Evolutionary conservation across 2,113 vertebrate genomes (phyloP).

Genomic region (Noturus placidus): DNA sequence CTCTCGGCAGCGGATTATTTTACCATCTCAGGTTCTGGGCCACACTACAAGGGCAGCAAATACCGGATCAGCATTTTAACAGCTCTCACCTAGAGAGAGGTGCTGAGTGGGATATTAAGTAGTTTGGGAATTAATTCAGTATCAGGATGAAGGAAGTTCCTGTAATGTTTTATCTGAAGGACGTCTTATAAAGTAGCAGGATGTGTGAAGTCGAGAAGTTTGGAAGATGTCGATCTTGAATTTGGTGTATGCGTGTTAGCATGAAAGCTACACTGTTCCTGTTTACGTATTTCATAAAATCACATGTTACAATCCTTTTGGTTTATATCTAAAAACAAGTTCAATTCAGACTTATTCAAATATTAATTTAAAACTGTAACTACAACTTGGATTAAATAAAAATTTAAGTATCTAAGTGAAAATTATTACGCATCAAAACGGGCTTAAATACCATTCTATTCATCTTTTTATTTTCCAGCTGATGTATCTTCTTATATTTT

Average conservation of each 20-base stretch:
- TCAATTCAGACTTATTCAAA: background rate
- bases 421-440: background rate
- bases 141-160: conserved; percentile 10
- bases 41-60: conserved; percentile 9
- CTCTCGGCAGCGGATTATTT: conserved; percentile 11
- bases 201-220: background rate
- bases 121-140: background rate
- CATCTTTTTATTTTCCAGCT: too few relatives aligned
- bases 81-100: background rate
- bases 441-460: too few relatives aligned
- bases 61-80: conserved; percentile 25
- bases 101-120: background rate
- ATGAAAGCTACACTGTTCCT: background rate
- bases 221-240: background rate
- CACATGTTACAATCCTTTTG: background rate
- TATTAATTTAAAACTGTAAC: background rate
- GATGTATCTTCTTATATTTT: too few relatives aligned
- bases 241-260: background rate
- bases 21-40: conserved; percentile 8
- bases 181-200: background rate
- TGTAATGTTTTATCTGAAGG: conserved; percentile 12
- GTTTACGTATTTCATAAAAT: background rate
- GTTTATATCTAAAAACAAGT: background rate
- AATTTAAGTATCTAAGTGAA: background rate
- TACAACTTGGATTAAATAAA: background rate